Base-by-base conservation (phyloP, 2,888 invertebrate species). In the Blomia tropicalis region DNA sequence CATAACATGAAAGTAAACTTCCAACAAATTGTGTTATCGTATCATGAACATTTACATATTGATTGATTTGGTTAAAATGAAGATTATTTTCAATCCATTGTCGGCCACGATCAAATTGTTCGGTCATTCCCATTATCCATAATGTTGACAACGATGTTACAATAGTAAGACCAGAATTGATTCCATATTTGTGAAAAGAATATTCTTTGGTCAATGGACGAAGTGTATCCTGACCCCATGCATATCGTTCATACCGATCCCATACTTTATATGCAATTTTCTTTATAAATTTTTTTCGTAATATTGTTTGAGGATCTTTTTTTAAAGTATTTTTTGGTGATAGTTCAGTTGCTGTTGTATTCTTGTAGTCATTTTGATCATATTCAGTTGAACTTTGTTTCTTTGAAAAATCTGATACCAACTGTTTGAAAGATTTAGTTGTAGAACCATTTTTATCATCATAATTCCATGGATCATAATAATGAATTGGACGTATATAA, bases 201-300 rank as follows among this genome's bases (percentile, higher is more conserved):
- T 63, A 59, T 44, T 83, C 79, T 73, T 87, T 87, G 62, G 87
- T 84, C 58, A 96, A 79, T 0, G 98, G 96, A 70, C 85, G 82
- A 71, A 98, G 77, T 75, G 99, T 98, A 76, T 99, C 98, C 73
- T 91, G 87, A 67, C 98, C 98, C 96, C 96, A 98, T 1, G 98
- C 95, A 77, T 90, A 93, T 67, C 87, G 80, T 69, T 84, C 87
- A 77, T 99, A 98, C 73, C 87, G 91, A 74, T 87, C 84, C 96
- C 96, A 99, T 7, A 95, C 90, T 75, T 92, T 91, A 69, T 84
- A 82, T 87, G 93, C 95, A 98, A 99, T 98, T 95, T 98, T 80
- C 17, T 78, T 79, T 73, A 70, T 70, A 64, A 69, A 62, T 59
- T 54, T 23, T 17, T 61, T 22, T n/a, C 60, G 60, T n/a, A 25